Base-by-base conservation (phyloP, 2,888 invertebrate genomes). In the Troides helena region DNA sequence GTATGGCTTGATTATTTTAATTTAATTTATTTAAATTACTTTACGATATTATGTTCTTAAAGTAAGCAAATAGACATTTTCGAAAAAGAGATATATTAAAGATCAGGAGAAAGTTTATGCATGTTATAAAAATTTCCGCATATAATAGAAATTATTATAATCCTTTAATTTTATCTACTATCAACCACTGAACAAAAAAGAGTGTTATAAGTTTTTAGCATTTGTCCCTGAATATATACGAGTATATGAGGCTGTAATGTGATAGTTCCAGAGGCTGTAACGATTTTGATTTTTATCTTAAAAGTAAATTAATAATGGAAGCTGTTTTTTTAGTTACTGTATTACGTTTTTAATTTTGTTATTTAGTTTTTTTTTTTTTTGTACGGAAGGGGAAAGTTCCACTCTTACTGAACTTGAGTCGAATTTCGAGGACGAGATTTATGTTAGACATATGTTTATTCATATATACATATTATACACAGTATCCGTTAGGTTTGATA, bases 31-130 rank as follows among this genome's bases (percentile, higher is more conserved):
- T 58, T 23, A 25, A 58, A 58, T 58, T 58, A 58, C 23, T 23
- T 23, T 8, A 2, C 25, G 1, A 14, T 58, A 23, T 23, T 21
- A 4, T 23, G 12, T 58, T 21, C 10, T 58, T 25, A 58, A 58
- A 23, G 57, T n/a, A 3, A 23, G n/a, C 23, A 58, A 23, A 23
- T n/a, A 56, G 12, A 58, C 23, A 21, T 21, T 58, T 58, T 58
- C 57, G 57, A 12, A 23, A 58, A 53, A 53, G n/a, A 53, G n/a
- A 58, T 58, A 58, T 58, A 56, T 56, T 56, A n/a, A n/a, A 56
- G 5, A 12, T 23, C 2, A 14, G 12, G 57, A 1, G 57, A 58
- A 58, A 58, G 57, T 23, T 23, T 58, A 23, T 25, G 14, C 12
- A 23, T 25, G 57, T 58, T 58, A 58, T 18, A 6, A 7, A 53